phyloP scores from a whole-genome alignment of 2,113 vertebrate genomes.

The Typhlomys cinereus region DNA sequence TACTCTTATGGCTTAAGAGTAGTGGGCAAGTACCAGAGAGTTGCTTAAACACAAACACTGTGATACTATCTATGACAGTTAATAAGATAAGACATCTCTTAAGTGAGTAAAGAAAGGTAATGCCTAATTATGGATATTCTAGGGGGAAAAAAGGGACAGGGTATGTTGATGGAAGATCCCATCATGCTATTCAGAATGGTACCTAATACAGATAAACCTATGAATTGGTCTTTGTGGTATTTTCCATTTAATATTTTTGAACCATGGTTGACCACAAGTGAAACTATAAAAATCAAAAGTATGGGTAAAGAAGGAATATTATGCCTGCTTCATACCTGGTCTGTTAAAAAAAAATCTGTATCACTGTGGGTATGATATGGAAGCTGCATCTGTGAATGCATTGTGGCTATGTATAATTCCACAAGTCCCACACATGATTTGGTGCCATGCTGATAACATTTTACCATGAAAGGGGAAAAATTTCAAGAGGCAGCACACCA shows the following conservation, averaged over 20 bases:
- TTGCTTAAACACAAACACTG: neutral
- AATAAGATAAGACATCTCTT: neutral
- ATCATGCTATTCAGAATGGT: neutral
- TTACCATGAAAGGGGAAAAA: too few relatives aligned
- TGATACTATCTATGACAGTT: neutral
- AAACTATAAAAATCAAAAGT: neutral
- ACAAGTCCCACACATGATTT: too few relatives aligned
- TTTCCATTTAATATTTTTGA: neutral
- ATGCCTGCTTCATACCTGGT: neutral
- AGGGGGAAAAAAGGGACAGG: neutral
- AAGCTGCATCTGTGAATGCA: too few relatives aligned
- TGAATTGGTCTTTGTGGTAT: neutral
- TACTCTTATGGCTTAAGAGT: neutral
- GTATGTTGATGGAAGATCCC: neutral
- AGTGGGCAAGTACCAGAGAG: neutral
- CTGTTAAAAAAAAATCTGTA: neutral
- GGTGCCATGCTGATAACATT: too few relatives aligned
- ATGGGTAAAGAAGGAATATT: neutral
- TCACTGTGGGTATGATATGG: constrained; percentile 13
- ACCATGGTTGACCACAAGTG: neutral
- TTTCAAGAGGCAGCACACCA: too few relatives aligned
- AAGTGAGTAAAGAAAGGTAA: neutral
- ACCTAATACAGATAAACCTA: neutral
- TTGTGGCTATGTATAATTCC: too few relatives aligned
- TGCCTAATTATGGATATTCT: neutral